These are phyloP conservation scores for Pristionchus fissidentatus DNA, from an alignment of 2,888 invertebrate genomes.

Conservation along the genomic window DNA sequence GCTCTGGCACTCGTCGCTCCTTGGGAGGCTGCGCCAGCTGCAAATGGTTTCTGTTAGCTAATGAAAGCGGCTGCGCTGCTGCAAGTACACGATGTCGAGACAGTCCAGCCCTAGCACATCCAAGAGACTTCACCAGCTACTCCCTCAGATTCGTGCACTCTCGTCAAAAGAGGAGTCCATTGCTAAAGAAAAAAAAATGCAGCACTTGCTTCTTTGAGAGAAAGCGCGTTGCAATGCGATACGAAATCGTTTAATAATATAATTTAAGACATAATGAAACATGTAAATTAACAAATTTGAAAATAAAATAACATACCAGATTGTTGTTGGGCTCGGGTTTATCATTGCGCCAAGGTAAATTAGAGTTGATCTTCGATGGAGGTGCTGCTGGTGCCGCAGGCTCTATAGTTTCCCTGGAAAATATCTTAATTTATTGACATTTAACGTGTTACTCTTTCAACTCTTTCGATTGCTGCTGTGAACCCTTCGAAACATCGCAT, in stretches of 20 bases:
- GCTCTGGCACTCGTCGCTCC: conserved; percentile 59
- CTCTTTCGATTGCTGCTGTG: neutral
- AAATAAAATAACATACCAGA: neutral
- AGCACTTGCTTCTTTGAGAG: neutral
- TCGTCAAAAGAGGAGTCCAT: too few species aligned
- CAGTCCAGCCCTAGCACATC: too few species aligned
- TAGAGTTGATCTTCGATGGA: conserved; percentile 5
- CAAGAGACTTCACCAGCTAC: too few species aligned
- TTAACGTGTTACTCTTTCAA: neutral
- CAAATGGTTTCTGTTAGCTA: neutral
- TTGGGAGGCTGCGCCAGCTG: neutral
- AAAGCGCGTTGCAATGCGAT: neutral
- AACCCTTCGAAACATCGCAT: neutral
- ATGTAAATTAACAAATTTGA: too few species aligned
- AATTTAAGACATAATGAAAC: neutral
- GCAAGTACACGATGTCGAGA: too few species aligned
- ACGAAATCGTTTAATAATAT: neutral
- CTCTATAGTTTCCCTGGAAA: conserved; percentile 11
- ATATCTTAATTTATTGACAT: neutral
- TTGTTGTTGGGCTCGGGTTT: conserved; percentile 49
- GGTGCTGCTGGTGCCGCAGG: neutral
- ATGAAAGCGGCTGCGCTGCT: too few species aligned
- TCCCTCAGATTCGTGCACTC: too few species aligned
- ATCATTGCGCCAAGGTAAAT: conserved; percentile 46
- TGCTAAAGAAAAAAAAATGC: neutral